A percentile compares a stretch with the other conserved stretches of the same genome.
Evolutionary conservation across 2,888 invertebrate species (phyloP).

Genomic region (Drosophila lacicola): DNA sequence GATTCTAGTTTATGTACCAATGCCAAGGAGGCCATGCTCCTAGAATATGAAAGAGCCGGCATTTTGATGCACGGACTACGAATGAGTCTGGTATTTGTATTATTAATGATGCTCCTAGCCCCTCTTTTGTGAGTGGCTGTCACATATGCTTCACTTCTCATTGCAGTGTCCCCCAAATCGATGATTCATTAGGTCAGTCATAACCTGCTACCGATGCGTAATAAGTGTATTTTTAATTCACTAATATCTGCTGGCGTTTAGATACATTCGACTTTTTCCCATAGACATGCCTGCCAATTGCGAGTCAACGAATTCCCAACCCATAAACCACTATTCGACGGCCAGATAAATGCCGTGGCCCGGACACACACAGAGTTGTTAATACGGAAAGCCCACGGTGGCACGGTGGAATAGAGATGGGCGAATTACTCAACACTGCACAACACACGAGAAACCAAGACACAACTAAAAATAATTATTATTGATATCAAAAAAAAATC

Average conservation of each 20-base stretch:
- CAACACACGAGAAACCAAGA: background rate
- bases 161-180: slow-evolving; percentile 15
- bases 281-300: slow-evolving; percentile 25
- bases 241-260: slow-evolving; percentile 17
- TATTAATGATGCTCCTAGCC: slow-evolving; percentile 64
- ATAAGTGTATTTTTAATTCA: slow-evolving; percentile 28
- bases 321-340: slow-evolving; percentile 46
- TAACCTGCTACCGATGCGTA: background rate
- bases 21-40: slow-evolving; percentile 35
- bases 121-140: slow-evolving; percentile 8
- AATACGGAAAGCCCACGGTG: slow-evolving; percentile 23
- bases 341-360: slow-evolving; percentile 40
- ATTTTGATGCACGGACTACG: slow-evolving; percentile 65
- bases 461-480: background rate
- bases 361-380: slow-evolving; percentile 21
- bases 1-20: slow-evolving; percentile 34
- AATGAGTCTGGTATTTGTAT: slow-evolving; percentile 76
- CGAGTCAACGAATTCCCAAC: slow-evolving; percentile 7
- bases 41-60: slow-evolving; percentile 52
- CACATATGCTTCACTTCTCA: slow-evolving; percentile 28
- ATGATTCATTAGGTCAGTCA: slow-evolving; percentile 38
- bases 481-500: background rate
- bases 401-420: slow-evolving; percentile 31
- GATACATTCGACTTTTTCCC: slow-evolving; percentile 11
- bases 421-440: background rate